Evolutionary conservation across 2,113 vertebrate genomes (phyloP).

Genomic region (Sialia sialis): DNA sequence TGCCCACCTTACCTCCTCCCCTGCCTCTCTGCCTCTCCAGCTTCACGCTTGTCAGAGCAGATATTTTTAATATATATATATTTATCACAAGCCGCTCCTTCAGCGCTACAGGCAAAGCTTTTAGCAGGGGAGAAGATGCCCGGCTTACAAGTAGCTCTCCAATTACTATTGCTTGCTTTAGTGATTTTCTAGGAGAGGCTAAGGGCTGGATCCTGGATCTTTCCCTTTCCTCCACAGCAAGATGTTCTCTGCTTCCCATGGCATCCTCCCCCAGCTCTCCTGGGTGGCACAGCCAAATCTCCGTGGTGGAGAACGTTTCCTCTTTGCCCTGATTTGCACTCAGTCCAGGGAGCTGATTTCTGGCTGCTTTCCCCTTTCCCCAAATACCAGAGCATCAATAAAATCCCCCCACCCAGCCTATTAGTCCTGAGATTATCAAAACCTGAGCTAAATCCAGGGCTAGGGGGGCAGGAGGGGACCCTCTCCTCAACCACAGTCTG

Average conservation of each 20-base stretch:
- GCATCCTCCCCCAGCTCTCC: neutral
- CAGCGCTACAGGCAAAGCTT: conserved; percentile 32
- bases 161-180: conserved; percentile 1
- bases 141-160: neutral
- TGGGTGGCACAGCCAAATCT: neutral
- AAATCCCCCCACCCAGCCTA: neutral
- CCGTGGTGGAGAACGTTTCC: fast-evolving
- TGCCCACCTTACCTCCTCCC: neutral
- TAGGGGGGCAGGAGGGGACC: neutral
- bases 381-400: neutral
- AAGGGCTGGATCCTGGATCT: neutral
- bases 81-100: neutral
- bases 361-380: neutral
- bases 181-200: neutral
- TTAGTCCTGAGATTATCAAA: neutral
- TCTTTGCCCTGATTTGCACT: neutral
- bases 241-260: neutral
- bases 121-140: neutral
- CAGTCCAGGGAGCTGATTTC: neutral
- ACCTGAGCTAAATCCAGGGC: neutral
- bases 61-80: conserved; percentile 38
- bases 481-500: neutral
- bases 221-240: neutral
- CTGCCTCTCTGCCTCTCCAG: conserved; percentile 11
- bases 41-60: conserved; percentile 61